Percentiles rank a stretch among this genome's conserved stretches.
phyloP scores from a whole-genome alignment of 2,113 vertebrate species.

The Lethenteron camtschaticum region DNA sequence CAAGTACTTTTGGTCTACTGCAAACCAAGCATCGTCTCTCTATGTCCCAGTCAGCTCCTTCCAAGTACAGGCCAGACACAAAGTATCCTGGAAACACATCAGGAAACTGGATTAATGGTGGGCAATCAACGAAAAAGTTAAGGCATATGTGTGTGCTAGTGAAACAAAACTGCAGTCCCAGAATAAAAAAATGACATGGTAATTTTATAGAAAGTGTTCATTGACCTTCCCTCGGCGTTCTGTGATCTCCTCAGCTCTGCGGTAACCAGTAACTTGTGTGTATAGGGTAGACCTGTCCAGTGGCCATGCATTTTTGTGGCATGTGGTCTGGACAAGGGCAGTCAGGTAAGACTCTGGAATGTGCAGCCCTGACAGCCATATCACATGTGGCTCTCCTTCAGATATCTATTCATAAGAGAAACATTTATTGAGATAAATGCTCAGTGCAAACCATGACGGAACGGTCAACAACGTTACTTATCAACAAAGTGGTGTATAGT shows the following conservation, averaged over 20 bases:
- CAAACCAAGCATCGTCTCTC: constrained; percentile 35
- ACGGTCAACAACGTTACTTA: neutral
- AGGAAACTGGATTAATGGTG: neutral
- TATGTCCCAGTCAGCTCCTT: constrained; percentile 66
- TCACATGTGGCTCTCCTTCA: constrained; percentile 40
- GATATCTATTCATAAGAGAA: constrained; percentile 25
- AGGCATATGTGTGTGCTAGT: neutral
- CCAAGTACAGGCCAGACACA: constrained; percentile 57
- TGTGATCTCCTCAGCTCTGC: constrained; percentile 30
- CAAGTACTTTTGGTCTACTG: constrained; percentile 52
- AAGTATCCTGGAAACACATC: constrained; percentile 36
- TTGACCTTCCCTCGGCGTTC: constrained; percentile 37
- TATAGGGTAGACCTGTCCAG: constrained; percentile 71
- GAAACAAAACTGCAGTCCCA: neutral
- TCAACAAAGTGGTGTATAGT: neutral
- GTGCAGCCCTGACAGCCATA: constrained; percentile 83
- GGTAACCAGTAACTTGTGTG: constrained; percentile 60
- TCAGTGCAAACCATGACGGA: neutral
- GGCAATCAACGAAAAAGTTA: neutral
- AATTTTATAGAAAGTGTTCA: neutral
- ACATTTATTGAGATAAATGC: neutral
- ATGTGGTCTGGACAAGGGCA: constrained; percentile 66
- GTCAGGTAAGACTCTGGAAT: constrained; percentile 74
- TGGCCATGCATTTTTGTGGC: constrained; percentile 62
- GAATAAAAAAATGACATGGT: neutral